Conservation (phyloP, 2,113 vertebrate species). For the Agapornis roseicollis region DNA sequence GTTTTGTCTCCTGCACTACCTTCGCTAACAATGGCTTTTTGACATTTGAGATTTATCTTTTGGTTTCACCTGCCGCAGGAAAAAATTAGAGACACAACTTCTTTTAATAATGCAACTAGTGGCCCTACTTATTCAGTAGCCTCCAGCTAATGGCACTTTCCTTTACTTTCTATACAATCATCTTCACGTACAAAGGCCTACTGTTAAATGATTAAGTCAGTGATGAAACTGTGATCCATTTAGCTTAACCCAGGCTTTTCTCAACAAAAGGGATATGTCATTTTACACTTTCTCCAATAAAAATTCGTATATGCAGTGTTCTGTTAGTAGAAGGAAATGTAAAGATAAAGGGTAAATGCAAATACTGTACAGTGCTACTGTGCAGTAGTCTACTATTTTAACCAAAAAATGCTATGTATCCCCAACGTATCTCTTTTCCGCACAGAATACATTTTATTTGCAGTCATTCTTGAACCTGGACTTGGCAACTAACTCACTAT, state of each 20-base stretch:
- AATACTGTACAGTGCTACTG: neutral
- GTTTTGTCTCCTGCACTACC: slow-evolving; percentile 72
- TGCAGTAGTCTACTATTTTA: neutral
- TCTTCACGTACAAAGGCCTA: neutral
- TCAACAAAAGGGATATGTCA: neutral
- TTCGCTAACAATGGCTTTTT: slow-evolving; percentile 62
- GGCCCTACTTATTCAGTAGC: slow-evolving; percentile 58
- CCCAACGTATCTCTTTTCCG: neutral
- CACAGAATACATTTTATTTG: slow-evolving; percentile 5
- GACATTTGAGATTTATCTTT: slow-evolving; percentile 71
- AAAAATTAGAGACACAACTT: slow-evolving; percentile 70
- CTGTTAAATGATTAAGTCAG: slow-evolving; percentile 38
- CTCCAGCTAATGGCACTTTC: slow-evolving; percentile 51
- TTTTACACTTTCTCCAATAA: neutral
- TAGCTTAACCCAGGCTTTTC: slow-evolving; percentile 23
- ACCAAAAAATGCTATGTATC: neutral
- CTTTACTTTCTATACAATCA: slow-evolving; percentile 49
- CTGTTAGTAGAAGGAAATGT: neutral
- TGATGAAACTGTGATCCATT: slow-evolving; percentile 50
- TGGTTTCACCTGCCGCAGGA: slow-evolving; percentile 57
- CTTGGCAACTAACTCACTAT: slow-evolving; percentile 34
- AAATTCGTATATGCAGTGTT: neutral
- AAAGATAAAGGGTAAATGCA: neutral
- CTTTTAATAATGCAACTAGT: slow-evolving; percentile 71
- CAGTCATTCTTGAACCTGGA: neutral